Evolutionary conservation across 2,113 vertebrate species (phyloP), one percentile per base, ranked within the genome.

Genomic region (Hydrochoerus hydrochaeris): DNA sequence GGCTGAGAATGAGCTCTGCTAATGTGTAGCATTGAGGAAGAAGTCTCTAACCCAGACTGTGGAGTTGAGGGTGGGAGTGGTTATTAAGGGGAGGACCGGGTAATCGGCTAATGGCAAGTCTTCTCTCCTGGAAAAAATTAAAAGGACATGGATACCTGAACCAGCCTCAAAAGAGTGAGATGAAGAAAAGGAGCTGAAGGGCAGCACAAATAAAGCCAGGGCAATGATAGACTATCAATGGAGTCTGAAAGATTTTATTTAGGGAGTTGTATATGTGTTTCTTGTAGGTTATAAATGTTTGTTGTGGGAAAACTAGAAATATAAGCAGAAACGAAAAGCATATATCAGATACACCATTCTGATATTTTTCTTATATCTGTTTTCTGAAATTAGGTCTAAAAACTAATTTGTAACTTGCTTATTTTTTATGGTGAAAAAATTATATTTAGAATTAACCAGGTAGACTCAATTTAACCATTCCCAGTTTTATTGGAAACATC

Each of bases 401-500:
- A 90, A 62, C 65, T 84, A 8, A 88, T 88, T 65, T 69, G 67
- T 87, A 91, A 83, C 49, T 52, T 94, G 24, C 7, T 71, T 71
- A 69, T 71, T 71, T 71, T 71, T 73, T 73, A 41, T 91, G 75
- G 38, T 71, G 63, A 58, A 58, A 52, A 63, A 12, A 28, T 19
- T 65, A 17, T 71, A 35, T 57, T 71, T 91, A 71, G 12, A 71
- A 57, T 83, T 44, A 46, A 44, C 63, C 30, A 71, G 12, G 22
- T 65, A 10, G 32, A 49, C 12, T 52, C 32, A 65, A 19, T 80
- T 80, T 65, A 52, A 10, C 49, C 28, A 24, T 52, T 77, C 24
- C 73, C 41, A 73, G 71, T 89, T 99, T 99, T 99, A 99, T 99
- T 99, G 89, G 41, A 44, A 77, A 46, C 38, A 77, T 77, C 38